A percentile compares a stretch with the other conserved stretches of the same genome.
phyloP scores from a whole-genome alignment of 2,888 invertebrate species.

The Serrognathus titanus region DNA sequence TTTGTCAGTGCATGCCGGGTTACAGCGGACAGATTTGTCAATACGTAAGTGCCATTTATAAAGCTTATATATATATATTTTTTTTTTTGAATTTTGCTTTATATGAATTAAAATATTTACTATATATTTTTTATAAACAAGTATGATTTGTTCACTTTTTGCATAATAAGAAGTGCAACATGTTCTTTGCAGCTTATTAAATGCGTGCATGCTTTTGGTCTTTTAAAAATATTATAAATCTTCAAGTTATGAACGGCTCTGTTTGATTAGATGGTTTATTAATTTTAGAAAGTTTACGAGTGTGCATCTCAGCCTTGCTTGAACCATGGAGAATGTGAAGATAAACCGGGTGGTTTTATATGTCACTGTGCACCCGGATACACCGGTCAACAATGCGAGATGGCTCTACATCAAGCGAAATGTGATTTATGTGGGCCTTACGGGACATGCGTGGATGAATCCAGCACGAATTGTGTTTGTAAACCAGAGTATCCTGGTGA shows the following conservation, averaged over 20 bases:
- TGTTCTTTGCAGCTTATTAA: no score
- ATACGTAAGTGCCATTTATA: slow-evolving; percentile 48
- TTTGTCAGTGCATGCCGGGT: slow-evolving; percentile 75
- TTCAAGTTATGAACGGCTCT: background rate
- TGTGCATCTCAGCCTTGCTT: slow-evolving; percentile 60
- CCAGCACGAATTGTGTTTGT: slow-evolving; percentile 57
- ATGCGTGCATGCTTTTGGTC: no score
- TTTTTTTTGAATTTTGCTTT: no score
- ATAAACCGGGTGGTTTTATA: slow-evolving; percentile 54
- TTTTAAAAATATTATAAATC: background rate
- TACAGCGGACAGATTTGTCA: slow-evolving; percentile 79
- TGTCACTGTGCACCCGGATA: slow-evolving; percentile 57
- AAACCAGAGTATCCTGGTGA: slow-evolving; percentile 62
- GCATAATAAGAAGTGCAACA: background rate
- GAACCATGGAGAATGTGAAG: slow-evolving; percentile 59
- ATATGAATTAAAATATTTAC: no score
- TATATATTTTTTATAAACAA: background rate
- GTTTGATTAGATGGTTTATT: background rate
- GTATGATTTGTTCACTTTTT: no score
- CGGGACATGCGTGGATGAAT: slow-evolving; percentile 18
- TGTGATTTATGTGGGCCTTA: slow-evolving; percentile 32
- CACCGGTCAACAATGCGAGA: slow-evolving; percentile 54
- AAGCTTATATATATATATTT: background rate
- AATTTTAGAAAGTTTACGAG: slow-evolving; percentile 52
- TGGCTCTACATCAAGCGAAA: slow-evolving; percentile 36